These are phyloP conservation scores for Calephelis perditalis DNA, from an alignment of 2,888 invertebrate species.

Conservation along the genomic window DNA sequence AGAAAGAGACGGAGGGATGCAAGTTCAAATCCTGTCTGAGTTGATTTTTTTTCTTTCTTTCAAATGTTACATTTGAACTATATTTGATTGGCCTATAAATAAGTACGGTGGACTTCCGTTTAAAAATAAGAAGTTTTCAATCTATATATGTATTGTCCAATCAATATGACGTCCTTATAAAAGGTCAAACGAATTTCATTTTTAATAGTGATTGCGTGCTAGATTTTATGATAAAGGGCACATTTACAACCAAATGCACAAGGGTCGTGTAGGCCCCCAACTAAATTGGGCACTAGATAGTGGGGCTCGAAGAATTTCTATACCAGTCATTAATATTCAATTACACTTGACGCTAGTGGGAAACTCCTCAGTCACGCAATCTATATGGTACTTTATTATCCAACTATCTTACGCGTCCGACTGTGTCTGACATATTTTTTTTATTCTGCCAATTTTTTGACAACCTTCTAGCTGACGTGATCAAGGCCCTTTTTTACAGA, in stretches of 20 bases:
- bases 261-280: slow-evolving; percentile 12
- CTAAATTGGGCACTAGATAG: slow-evolving; percentile 22
- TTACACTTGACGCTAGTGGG: slow-evolving; percentile 18
- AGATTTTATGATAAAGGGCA: slow-evolving; percentile 17
- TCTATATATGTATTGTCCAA: slow-evolving; percentile 9
- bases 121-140: not conserved
- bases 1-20: no score
- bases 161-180: slow-evolving; percentile 13
- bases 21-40: no score
- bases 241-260: slow-evolving; percentile 20
- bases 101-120: no score
- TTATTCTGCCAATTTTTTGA: no score
- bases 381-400: no score
- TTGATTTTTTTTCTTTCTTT: no score
- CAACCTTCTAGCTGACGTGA: no score
- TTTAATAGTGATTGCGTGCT: slow-evolving; percentile 40
- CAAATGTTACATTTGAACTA: no score
- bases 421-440: no score
- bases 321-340: slow-evolving; percentile 30
- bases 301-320: slow-evolving; percentile 28
- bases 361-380: slow-evolving; percentile 13
- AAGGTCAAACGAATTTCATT: slow-evolving; percentile 20
- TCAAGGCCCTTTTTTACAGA: no score
- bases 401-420: no score
- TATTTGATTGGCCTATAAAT: no score